Percentiles rank a stretch among this genome's conserved stretches.
phyloP scores from a whole-genome alignment of 2,797 vertebrate species.

The Platalea minor region DNA sequence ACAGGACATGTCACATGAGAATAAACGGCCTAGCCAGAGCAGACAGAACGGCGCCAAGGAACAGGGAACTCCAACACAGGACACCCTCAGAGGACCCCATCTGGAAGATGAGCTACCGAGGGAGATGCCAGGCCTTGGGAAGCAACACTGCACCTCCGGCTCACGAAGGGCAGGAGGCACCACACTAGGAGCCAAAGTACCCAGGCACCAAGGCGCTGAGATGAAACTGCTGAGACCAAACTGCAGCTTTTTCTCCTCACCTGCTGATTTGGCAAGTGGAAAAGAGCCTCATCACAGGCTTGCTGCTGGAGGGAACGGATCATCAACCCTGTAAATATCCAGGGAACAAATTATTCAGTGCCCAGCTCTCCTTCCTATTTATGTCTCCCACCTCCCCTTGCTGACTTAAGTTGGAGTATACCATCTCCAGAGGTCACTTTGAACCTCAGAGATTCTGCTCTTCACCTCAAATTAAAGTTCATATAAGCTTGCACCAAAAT shows the following conservation, averaged over 20 bases:
- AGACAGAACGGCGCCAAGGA: not conserved
- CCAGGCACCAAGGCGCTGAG: not conserved
- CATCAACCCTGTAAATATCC: not conserved
- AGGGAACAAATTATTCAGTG: not conserved
- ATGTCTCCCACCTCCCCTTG: not conserved
- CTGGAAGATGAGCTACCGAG: not conserved
- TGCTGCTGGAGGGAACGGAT: not conserved
- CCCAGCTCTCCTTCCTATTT: not conserved
- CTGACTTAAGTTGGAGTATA: not conserved
- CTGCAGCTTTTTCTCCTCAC: not conserved
- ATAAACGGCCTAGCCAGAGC: not conserved
- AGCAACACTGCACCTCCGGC: not conserved
- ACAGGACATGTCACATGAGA: not conserved
- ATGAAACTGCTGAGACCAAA: not conserved
- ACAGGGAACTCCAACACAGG: not conserved
- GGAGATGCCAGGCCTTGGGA: not conserved
- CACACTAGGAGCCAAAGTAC: not conserved
- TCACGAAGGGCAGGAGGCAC: not conserved
- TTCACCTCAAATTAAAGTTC: not conserved
- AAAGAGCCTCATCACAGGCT: not conserved
- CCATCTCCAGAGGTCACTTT: not conserved
- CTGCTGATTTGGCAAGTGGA: not conserved
- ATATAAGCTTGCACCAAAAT: not conserved
- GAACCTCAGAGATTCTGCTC: not conserved
- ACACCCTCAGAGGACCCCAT: not conserved